A percentile compares a stretch with the other conserved stretches of the same genome.
Evolutionary conservation across 2,797 vertebrate genomes (phyloP).

Genomic region (Hoplostethus atlanticus): DNA sequence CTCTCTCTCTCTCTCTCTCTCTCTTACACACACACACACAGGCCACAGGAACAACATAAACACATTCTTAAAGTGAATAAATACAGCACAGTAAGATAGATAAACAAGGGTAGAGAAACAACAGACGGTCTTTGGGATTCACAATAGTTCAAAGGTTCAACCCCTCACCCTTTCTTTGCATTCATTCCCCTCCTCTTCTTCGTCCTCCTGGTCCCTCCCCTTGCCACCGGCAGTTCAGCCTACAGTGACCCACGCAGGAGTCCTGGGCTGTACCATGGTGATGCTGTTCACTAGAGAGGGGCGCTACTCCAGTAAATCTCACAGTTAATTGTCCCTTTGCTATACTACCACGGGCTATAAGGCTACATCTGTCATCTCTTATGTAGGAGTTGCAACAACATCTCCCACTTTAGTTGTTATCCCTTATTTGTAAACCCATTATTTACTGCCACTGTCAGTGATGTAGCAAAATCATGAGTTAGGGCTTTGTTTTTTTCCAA

Average conservation of each 20-base stretch:
- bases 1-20: too few relatives aligned
- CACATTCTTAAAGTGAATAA: too few relatives aligned
- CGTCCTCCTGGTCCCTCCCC: constrained; percentile 18
- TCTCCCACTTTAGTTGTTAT: constrained; percentile 5
- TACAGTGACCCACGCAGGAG: constrained; percentile 44
- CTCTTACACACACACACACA: too few relatives aligned
- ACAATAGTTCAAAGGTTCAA: background rate
- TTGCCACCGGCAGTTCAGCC: constrained; percentile 24
- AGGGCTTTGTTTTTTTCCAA: constrained; percentile 38
- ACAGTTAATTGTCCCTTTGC: constrained; percentile 40
- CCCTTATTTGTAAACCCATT: constrained; percentile 11
- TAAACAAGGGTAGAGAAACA: background rate
- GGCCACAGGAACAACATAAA: too few relatives aligned
- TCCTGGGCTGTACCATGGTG: constrained; percentile 71
- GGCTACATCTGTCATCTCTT: constrained; percentile 20
- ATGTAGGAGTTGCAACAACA: constrained; percentile 29
- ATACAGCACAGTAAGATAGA: background rate
- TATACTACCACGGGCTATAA: constrained; percentile 22
- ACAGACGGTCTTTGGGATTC: background rate
- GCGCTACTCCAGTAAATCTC: constrained; percentile 61
- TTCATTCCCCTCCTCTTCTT: constrained; percentile 42
- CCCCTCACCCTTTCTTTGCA: constrained; percentile 33
- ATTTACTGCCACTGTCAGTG: constrained; percentile 35
- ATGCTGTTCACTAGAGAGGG: constrained; percentile 58
- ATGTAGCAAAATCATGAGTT: constrained; percentile 39